Evolutionary conservation across 2,113 vertebrate genomes (phyloP).

Genomic region (Notarius lentiginosus): DNA sequence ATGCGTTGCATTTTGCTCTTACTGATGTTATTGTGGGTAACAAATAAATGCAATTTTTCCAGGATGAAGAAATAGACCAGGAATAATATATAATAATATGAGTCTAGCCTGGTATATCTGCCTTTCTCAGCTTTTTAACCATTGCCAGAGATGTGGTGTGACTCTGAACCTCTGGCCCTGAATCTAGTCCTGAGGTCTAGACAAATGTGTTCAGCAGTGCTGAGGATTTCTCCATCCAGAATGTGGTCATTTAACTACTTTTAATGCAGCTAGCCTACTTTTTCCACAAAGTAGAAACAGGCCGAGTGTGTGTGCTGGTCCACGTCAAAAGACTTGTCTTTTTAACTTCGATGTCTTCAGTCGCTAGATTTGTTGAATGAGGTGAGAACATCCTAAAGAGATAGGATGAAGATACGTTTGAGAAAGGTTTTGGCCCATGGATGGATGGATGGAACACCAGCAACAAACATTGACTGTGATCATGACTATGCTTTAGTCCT

Average conservation of each 20-base stretch:
- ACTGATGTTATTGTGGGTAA: not conserved
- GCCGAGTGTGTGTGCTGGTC: not conserved
- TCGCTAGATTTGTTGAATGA: not conserved
- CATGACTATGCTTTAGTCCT: not conserved
- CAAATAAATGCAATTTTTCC: constrained; percentile 22
- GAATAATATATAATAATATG: constrained; percentile 6
- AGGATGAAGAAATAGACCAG: constrained; percentile 1
- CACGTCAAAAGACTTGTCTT: not conserved
- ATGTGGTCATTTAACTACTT: constrained; percentile 23
- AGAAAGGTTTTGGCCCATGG: not conserved
- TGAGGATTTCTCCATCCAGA: constrained; percentile 10
- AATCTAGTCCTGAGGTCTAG: constrained; percentile 28
- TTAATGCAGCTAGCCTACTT: constrained; percentile 24
- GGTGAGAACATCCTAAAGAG: not conserved
- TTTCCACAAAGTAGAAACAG: constrained; percentile 4
- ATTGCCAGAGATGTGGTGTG: constrained; percentile 10
- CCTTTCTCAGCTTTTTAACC: constrained; percentile 25
- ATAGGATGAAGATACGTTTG: not conserved
- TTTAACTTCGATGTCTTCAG: not conserved
- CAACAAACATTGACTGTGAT: not conserved
- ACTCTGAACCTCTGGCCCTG: constrained; percentile 11
- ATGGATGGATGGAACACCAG: not conserved
- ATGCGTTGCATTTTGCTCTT: not conserved
- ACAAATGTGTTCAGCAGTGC: constrained; percentile 31
- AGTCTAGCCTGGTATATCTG: constrained; percentile 14